Conservation (phyloP, 2,797 vertebrate genomes). For the Xerus rutilus region DNA sequence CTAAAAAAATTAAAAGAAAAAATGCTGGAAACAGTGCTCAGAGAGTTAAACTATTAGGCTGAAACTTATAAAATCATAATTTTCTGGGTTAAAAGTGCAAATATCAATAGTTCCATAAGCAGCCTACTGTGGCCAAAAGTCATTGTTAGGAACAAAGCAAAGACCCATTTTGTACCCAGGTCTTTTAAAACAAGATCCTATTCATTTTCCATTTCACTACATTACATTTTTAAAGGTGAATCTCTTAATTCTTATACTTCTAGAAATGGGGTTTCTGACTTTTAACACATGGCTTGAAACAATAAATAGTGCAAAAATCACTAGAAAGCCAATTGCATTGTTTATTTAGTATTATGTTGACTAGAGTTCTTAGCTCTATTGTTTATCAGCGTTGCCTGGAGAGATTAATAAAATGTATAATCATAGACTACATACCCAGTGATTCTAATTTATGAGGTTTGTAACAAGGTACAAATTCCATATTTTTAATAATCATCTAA, state of each 20-base stretch:
- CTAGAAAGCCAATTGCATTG: slow-evolving; percentile 32
- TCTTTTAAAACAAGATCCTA: not conserved
- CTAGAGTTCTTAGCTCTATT: not conserved
- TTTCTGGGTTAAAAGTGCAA: not conserved
- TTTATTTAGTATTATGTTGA: not conserved
- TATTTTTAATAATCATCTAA: slow-evolving; percentile 23
- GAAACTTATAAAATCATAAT: not conserved
- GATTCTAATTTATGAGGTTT: not conserved
- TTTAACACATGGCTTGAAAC: slow-evolving; percentile 6
- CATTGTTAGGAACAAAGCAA: slow-evolving; percentile 21
- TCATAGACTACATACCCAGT: not conserved
- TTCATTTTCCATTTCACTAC: slow-evolving; percentile 2
- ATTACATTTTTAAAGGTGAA: not conserved
- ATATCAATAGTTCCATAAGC: not conserved
- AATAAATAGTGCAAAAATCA: not conserved
- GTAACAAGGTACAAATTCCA: slow-evolving; percentile 32
- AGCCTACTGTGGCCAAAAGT: not conserved
- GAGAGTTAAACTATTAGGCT: not conserved
- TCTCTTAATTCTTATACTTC: slow-evolving; percentile 26
- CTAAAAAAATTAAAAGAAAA: not conserved
- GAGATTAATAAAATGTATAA: slow-evolving; percentile 36
- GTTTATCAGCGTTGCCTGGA: not conserved
- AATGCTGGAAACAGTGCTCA: not conserved
- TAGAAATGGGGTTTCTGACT: not conserved
- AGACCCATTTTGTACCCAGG: not conserved